phyloP scores from a whole-genome alignment of 2,797 vertebrate genomes.

The Rhynchotus rufescens region DNA sequence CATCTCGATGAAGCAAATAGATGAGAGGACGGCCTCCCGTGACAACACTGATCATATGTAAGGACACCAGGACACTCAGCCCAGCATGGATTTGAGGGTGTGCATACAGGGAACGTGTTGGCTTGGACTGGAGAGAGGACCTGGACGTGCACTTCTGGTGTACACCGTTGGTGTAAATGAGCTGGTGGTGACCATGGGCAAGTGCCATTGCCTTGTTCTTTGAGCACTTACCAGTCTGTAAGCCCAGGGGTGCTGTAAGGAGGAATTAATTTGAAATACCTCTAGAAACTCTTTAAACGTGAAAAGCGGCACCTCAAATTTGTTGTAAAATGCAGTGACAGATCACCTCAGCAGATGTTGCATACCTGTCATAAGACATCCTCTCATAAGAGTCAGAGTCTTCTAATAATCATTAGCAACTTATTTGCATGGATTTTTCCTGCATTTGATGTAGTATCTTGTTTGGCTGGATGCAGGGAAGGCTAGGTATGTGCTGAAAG shows the following conservation, averaged over 20 bases:
- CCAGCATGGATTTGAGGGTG: background rate
- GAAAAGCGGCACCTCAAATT: background rate
- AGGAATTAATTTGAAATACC: conserved; percentile 30
- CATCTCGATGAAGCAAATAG: background rate
- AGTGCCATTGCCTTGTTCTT: background rate
- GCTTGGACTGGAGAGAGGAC: background rate
- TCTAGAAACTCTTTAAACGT: conserved; percentile 1
- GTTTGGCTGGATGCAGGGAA: conserved; percentile 52
- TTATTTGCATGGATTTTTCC: conserved; percentile 66
- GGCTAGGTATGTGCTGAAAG: conserved; percentile 58
- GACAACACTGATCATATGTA: background rate
- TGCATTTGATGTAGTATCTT: conserved; percentile 65
- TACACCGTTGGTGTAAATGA: fast-evolving
- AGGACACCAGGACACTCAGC: background rate
- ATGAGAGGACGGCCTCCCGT: fast-evolving
- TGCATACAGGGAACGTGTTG: fast-evolving
- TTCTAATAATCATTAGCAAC: conserved; percentile 59
- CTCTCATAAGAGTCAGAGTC: conserved; percentile 20
- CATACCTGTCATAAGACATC: conserved; percentile 46
- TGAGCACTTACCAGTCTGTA: background rate
- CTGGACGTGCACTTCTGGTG: background rate
- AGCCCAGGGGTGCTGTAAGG: background rate
- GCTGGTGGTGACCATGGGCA: background rate
- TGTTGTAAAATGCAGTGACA: conserved; percentile 43
- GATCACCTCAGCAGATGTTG: conserved; percentile 38